Percentiles rank a stretch among this genome's conserved stretches.
These are phyloP conservation scores for Criorhina ranunculi DNA, from an alignment of 2,888 invertebrate species.

Conservation along the genomic window DNA sequence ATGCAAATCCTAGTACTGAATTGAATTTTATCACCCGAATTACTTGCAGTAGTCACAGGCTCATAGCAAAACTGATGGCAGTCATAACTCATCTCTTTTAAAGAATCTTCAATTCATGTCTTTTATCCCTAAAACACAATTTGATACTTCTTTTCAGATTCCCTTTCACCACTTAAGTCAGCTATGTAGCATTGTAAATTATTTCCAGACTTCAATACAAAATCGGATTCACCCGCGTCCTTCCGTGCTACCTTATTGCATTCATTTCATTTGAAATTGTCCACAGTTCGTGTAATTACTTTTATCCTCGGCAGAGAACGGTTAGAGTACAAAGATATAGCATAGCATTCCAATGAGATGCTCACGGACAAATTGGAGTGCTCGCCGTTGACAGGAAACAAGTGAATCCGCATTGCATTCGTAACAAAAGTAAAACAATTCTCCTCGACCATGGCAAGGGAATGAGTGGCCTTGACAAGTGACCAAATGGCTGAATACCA, in stretches of 20 bases:
- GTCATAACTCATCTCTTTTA: not conserved
- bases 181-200: slow-evolving; percentile 60
- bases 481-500: slow-evolving; percentile 76
- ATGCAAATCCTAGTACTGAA: no score
- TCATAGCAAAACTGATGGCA: no score
- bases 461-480: slow-evolving; percentile 72
- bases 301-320: slow-evolving; percentile 47
- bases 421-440: slow-evolving; percentile 66
- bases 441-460: not conserved
- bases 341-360: slow-evolving; percentile 75
- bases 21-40: no score
- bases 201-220: slow-evolving; percentile 66
- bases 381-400: slow-evolving; percentile 75
- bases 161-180: slow-evolving; percentile 46
- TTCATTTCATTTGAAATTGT: slow-evolving; percentile 65
- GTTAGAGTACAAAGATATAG: slow-evolving; percentile 47
- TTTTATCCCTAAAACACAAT: slow-evolving; percentile 36
- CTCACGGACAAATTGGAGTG: slow-evolving; percentile 73
- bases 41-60: no score
- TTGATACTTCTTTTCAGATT: slow-evolving; percentile 34
- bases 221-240: slow-evolving; percentile 24
- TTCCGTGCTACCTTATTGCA: slow-evolving; percentile 45
- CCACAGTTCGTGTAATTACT: slow-evolving; percentile 70
- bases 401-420: slow-evolving; percentile 75
- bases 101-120: no score